These are phyloP conservation scores for Pollenia griseotomentosa DNA, from an alignment of 2,888 invertebrate species.

Conservation along the genomic window DNA sequence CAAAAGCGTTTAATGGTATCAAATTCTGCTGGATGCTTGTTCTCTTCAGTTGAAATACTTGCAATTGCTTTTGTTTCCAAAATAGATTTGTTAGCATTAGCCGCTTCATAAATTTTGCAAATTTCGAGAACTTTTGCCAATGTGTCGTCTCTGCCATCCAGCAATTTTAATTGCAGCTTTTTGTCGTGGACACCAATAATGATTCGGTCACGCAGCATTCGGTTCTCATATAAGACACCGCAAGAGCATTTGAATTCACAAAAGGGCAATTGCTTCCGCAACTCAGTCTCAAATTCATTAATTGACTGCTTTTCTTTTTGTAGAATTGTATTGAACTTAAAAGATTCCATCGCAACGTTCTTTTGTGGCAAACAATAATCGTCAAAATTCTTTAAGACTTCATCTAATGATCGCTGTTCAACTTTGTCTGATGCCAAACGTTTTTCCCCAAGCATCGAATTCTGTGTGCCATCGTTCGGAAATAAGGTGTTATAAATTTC, in stretches of 20 bases:
- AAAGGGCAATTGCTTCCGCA: constrained; percentile 7
- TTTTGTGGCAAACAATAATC: constrained; percentile 10
- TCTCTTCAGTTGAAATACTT: neutral
- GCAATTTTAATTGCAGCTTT: neutral
- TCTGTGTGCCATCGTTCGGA: constrained; percentile 14
- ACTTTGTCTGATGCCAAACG: neutral
- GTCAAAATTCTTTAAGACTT: constrained; percentile 22
- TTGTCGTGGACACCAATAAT: constrained; percentile 11
- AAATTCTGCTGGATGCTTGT: neutral
- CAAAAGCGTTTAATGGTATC: constrained; percentile 1
- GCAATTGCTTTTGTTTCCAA: neutral
- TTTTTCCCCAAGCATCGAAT: constrained; percentile 18
- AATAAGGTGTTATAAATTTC: constrained; percentile 34
- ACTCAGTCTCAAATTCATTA: constrained; percentile 10
- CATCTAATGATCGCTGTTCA: constrained; percentile 14
- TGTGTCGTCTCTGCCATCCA: neutral
- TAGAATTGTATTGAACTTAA: neutral
- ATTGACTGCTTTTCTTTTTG: constrained; percentile 27
- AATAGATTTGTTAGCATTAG: neutral
- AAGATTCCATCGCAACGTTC: constrained; percentile 28
- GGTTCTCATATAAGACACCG: neutral
- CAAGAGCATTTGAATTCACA: constrained; percentile 22
- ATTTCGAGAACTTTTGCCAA: neutral
- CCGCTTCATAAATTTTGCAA: constrained; percentile 5
- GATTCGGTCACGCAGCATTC: constrained; percentile 7